Evolutionary conservation across 2,113 vertebrate genomes (phyloP).

Genomic region (Tupaia tana): DNA sequence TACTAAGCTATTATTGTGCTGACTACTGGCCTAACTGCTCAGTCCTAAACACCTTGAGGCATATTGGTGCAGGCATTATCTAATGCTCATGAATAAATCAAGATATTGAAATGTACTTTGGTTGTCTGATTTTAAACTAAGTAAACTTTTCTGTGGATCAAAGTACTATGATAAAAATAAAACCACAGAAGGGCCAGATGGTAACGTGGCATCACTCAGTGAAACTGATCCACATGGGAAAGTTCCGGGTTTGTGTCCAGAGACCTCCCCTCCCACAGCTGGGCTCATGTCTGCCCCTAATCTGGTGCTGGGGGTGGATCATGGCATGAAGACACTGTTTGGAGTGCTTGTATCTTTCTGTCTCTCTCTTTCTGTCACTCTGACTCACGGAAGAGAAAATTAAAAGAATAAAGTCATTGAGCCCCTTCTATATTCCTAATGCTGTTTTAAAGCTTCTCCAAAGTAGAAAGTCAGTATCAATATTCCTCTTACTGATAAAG

Average conservation of each 20-base stretch:
- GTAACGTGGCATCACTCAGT: no score
- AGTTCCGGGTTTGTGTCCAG: no score
- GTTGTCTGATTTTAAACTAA: background rate
- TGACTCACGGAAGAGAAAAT: no score
- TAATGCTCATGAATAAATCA: background rate
- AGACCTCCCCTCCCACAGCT: no score
- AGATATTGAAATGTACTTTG: background rate
- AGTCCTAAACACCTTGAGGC: background rate
- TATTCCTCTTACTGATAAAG: background rate
- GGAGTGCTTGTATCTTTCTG: no score
- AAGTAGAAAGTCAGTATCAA: background rate
- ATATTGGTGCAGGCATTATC: background rate
- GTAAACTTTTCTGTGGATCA: background rate
- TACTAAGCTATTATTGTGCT: background rate
- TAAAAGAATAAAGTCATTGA: no score
- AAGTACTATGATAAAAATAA: background rate
- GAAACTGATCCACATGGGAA: no score
- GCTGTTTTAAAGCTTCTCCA: background rate
- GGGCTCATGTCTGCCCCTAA: no score
- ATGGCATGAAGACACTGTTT: no score
- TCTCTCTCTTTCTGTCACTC: no score
- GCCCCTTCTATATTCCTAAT: background rate
- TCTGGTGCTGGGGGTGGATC: no score
- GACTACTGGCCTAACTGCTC: background rate
- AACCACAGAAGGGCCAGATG: no score